Base-by-base conservation (phyloP, 2,888 invertebrate species). In the Chloroclystis v-ata region DNA sequence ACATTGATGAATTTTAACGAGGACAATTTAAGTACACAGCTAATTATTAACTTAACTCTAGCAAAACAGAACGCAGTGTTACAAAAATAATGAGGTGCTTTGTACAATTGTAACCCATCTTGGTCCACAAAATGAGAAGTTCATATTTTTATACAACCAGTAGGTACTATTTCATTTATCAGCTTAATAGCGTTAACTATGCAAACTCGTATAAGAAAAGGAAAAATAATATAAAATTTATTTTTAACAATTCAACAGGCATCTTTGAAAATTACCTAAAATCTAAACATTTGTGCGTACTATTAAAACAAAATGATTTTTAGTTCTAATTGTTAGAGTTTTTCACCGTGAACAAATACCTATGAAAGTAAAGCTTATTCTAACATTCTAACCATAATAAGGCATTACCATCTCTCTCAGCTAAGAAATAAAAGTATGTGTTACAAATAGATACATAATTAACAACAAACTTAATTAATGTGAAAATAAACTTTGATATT, bases 331-430 rank as follows among this genome's bases (percentile, higher is more conserved):
- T 20, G 20, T 20, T 5, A 20, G 2, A 2, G 3, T 20, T 20
- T 5, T 20, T 20, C 20, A 20, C 2, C 5, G n/a, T n/a, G n/a
- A n/a, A n/a, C n/a, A 30, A 9, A 30, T 14, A 30, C n/a, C n/a
- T n/a, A 14, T 14, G 4, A 32, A 32, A 14, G n/a, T n/a, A 14
- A 32, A 61, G 57, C 68, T 65, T 67, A 40, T 69, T 51, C 69
- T 72, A 69, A 60, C 30, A 64, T 63, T 65, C 73, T 78, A 76
- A 67, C 78, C 78, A 80, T 35, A 76, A 68, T 78, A 80, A 80
- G 78, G 78, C 79, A 70, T 64, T 73, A 70, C 32, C 1, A 39
- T 39, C 35, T 50, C 65, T 61, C 63, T 65, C 59, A 62, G 37
- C 28, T 30, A 39, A 42, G 28, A 43, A 51, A 47, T 32, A 40